Evolutionary conservation across 2,797 vertebrate species (phyloP).

Genomic region (Pseudomugil gertrudae): DNA sequence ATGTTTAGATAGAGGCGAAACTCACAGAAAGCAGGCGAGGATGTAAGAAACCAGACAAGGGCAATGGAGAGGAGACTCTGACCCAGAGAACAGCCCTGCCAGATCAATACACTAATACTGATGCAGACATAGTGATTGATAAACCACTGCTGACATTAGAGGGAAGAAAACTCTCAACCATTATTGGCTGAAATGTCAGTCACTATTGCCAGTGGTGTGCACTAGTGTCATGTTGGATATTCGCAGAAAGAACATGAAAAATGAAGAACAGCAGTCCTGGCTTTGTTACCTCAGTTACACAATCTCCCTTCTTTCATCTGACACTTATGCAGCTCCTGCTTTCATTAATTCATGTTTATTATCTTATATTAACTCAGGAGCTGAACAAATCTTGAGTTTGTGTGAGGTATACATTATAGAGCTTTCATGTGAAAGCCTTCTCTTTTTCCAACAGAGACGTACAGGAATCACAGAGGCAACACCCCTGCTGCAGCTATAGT

Average conservation of each 20-base stretch:
- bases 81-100: constrained; percentile 73
- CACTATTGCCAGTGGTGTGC: constrained; percentile 80
- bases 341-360: constrained; percentile 2
- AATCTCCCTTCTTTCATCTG: constrained; percentile 14
- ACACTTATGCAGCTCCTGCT: constrained; percentile 18
- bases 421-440: constrained; percentile 23
- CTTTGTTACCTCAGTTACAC: constrained; percentile 55
- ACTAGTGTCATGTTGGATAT: constrained; percentile 79
- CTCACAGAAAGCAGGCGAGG: constrained; percentile 32
- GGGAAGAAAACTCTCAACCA: constrained; percentile 80
- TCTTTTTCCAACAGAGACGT: constrained; percentile 12
- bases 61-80: constrained; percentile 76
- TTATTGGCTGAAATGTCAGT: constrained; percentile 87
- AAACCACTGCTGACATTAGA: constrained; percentile 84
- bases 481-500: constrained; percentile 18
- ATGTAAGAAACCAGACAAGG: constrained; percentile 71
- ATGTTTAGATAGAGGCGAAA: constrained; percentile 29
- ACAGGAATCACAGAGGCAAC: constrained; percentile 32
- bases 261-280: constrained; percentile 52
- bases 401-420: constrained; percentile 2
- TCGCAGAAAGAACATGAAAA: constrained; percentile 68
- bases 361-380: constrained; percentile 14
- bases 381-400: constrained; percentile 27
- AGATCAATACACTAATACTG: constrained; percentile 85
- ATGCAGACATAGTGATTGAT: constrained; percentile 86